Evolutionary conservation across 1,140 invertebrate genomes (phyloP).

Genomic region (Branchinecta lindahli): DNA sequence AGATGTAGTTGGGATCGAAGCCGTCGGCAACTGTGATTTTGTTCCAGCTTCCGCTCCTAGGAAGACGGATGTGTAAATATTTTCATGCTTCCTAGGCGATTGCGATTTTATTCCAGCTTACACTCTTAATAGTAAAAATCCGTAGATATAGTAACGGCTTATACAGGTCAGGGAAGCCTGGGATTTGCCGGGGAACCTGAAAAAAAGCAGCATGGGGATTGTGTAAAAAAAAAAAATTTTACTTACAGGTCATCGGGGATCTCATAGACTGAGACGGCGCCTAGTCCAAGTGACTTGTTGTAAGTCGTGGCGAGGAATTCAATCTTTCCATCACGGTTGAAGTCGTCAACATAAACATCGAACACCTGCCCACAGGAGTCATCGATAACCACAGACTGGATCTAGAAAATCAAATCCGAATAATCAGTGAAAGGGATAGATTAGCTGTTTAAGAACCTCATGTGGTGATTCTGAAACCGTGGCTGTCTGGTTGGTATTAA

Average conservation of each 20-base stretch:
- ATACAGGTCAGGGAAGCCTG: no score
- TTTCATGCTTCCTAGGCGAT: no score
- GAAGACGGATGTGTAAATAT: constrained; percentile 1
- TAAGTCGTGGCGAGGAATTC: constrained; percentile 30
- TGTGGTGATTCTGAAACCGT: no score
- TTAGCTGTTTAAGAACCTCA: no score
- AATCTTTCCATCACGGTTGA: constrained; percentile 30
- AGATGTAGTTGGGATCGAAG: constrained; percentile 26
- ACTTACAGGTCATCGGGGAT: constrained; percentile 24
- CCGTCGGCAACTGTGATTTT: constrained; percentile 27
- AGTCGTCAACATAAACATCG: constrained; percentile 30
- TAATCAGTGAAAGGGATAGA: not conserved
- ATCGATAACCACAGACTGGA: constrained; percentile 29
- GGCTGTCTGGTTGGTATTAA: no score
- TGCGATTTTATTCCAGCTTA: no score
- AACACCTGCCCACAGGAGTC: constrained; percentile 29
- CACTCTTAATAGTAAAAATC: no score
- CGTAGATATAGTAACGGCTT: no score
- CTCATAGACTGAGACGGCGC: constrained; percentile 29
- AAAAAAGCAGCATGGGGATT: no score
- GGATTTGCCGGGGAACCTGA: no score
- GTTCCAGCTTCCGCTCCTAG: constrained; percentile 26
- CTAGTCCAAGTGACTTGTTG: constrained; percentile 25
- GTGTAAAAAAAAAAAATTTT: no score
- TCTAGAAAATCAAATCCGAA: constrained; percentile 22